Evolutionary conservation across 2,888 invertebrate species (phyloP), one percentile per base, ranked within the genome.

Genomic region (Callosobruchus maculatus): DNA sequence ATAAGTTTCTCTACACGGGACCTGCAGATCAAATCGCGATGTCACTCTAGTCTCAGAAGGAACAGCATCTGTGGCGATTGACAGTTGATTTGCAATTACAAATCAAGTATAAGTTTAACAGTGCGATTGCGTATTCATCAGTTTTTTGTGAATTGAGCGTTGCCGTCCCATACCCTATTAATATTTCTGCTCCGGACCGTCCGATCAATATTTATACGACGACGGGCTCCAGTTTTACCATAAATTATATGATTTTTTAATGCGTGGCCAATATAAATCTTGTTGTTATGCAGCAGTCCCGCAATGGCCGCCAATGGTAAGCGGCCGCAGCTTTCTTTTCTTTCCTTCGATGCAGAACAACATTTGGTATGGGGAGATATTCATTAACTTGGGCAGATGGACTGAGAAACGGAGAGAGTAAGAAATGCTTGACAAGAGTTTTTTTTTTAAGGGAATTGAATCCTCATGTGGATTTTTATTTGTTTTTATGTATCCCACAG

Each of bases 221-320:
- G 74, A 78, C 75, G 71, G 73, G 68, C 66, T 74, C 77, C 73
- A 49, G 73, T 76, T 77, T 79, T 76, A 78, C 74, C 78, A 78
- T 78, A 78, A 78, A 78, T 78, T 78, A 77, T 78, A 74, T 75
- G 49, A 76, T 77, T 77, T 78, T 78, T 77, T 77, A 75, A 71
- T 73, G 72, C 49, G 18, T 76, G 67, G 74, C 68, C 73, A 75
- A 74, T 76, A 78, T 78, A 77, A 77, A 76, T 77, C 77, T 74
- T 73, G 75, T 75, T 76, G 73, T 76, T 76, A 76, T 78, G 77
- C 78, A 73, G 76, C 71, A 73, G 75, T 73, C 77, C 76, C 73
- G 78, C 49, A 18, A 49, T 49, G 49, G 49, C 49, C 49, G 18
- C 49, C 49, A 49, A 13, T 49, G 49, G 9, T 49, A 77, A 75